Evolutionary conservation across 1,140 invertebrate genomes (phyloP), one percentile per base, ranked within the genome.

Genomic region (Heterodera schachtii): DNA sequence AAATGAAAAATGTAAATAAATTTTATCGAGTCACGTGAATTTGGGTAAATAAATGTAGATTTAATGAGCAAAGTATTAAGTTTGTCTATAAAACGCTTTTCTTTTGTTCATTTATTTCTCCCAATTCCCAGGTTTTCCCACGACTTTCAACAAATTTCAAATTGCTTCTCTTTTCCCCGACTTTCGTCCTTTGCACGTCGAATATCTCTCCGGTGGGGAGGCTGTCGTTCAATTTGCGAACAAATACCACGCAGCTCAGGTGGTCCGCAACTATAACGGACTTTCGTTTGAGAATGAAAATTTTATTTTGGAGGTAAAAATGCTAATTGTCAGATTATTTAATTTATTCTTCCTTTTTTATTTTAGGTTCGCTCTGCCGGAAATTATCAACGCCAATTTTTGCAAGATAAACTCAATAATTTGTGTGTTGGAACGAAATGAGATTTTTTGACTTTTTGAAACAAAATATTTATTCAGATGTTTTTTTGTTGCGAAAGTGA

Each of bases 181-280:
- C 52, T 81, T 81, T 70, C 75, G 80, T n/a, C 80, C 80, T n/a
- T 41, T 77, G 43, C 67, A 73, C 57, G 80, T 81, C 6, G 49
- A 78, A n/a, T 70, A 78, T 11, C 49, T 11, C 21, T 43, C 66
- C 9, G 31, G 21, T 3, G 46, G 49, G 21, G 69, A 74, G 46
- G 67, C 80, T 6, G 13, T 81, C 16, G 46, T 82, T 21, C 70
- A 81, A 21, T 82, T 82, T 47, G 78, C 69, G 16, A 82, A 82
- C 67, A 82, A 82, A 47, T 82, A 73, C 21, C 81, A 82, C 31
- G 81, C 81, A 4, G 69, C 71, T 49, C 81, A 82, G 66, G 80
- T 75, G 4, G 70, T 79, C 60, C 11, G 47, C 19, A 31, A 71
- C 44, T 80, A 80, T 31, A 70, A 78, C 70, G 57, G 52, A 44